Conservation (phyloP, 2,797 vertebrate genomes). For the Enteromius trimaculatus region DNA sequence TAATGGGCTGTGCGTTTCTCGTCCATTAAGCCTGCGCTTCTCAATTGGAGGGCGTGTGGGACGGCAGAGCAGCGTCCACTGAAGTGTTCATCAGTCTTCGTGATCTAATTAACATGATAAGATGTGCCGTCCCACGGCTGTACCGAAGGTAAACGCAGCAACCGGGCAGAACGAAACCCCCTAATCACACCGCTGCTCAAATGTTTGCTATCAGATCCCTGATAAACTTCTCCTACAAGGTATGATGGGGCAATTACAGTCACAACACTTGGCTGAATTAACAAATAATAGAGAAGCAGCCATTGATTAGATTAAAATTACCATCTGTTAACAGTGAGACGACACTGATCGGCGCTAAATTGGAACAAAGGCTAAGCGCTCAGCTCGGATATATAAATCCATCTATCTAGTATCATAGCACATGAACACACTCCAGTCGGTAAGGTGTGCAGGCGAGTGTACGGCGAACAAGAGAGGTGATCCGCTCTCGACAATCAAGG, state of each 20-base stretch:
- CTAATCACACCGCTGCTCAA: constrained; percentile 11
- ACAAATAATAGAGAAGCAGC: constrained; percentile 66
- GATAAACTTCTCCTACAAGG: constrained; percentile 21
- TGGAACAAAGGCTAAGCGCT: constrained; percentile 5
- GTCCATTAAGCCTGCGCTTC: constrained; percentile 52
- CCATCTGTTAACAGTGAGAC: constrained; percentile 40
- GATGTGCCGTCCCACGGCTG: constrained; percentile 45
- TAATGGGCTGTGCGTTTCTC: constrained; percentile 57
- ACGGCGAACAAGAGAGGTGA: constrained; percentile 9
- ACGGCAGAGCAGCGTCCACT: constrained; percentile 24
- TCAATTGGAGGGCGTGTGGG: constrained; percentile 48
- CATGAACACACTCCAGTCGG: neutral
- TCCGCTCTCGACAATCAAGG: constrained; percentile 17
- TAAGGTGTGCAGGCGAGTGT: constrained; percentile 9
- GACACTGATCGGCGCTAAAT: neutral
- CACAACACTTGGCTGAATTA: constrained; percentile 59
- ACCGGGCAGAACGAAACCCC: constrained; percentile 13
- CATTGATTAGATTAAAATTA: constrained; percentile 54
- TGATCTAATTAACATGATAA: constrained; percentile 64
- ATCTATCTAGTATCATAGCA: constrained; percentile 5
- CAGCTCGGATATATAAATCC: constrained; percentile 19
- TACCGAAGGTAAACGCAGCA: constrained; percentile 46
- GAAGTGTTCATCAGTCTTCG: constrained; percentile 62
- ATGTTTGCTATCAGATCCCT: constrained; percentile 22
- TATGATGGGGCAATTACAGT: constrained; percentile 43